Evolutionary conservation across 2,888 invertebrate species (phyloP), one percentile per base, ranked within the genome.

Genomic region (Nomada flava): DNA sequence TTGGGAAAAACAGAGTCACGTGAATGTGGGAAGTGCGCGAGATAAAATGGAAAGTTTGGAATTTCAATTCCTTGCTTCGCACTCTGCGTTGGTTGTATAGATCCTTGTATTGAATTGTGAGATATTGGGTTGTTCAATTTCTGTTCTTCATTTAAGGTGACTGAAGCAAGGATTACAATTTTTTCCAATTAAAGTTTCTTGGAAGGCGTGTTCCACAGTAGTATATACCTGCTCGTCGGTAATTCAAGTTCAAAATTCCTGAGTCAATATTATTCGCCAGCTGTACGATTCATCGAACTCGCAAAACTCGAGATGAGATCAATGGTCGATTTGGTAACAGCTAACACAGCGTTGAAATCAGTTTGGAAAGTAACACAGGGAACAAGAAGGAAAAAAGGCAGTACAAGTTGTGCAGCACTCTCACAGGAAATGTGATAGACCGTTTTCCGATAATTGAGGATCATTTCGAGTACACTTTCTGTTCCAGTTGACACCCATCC

Each of bases 381-480:
- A 18, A 11, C 10, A 7, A 2, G 52, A 50, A n/a, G n/a, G 52
- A n/a, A 5, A 11, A n/a, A 13, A 11, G 20, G 23, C 7, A 0
- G 55, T 20, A 67, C 44, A 29, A 59, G 57, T 44, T 15, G 13
- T 29, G 52, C n/a, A 2, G 42, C 59, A 26, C 57, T 36, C 44
- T 18, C 55, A 55, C 18, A n/a, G 20, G 50, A 20, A 26, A 26
- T 5, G 29, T 67, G 50, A 79, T 55, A 15, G 60, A 71, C 55
- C 59, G 67, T 79, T 76, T 76, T 65, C 60, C 70, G 59, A 76
- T 76, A 70, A 50, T 55, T 52, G 52, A 79, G 47, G 23, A 44
- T 44, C 36, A 23, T 44, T 74, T 47, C 53, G 53, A 44, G 29
- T 18, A 44, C 42, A 47, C 52, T 72, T 55, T 57, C 67, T 47